Evolutionary conservation across 1,140 invertebrate species (phyloP).

Genomic region (Linepithema humile): DNA sequence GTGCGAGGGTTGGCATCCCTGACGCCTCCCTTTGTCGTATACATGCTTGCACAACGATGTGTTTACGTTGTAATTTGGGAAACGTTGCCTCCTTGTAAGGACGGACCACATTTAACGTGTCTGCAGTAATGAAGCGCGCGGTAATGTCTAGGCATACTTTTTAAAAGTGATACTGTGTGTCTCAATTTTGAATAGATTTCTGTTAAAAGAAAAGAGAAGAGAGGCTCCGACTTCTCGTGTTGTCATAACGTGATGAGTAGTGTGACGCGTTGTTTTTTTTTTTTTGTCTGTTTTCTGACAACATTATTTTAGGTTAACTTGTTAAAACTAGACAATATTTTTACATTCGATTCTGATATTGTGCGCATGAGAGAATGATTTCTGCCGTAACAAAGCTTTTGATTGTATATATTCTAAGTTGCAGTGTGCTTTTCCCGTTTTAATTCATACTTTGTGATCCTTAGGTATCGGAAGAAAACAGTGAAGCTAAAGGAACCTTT

Average conservation of each 20-base stretch:
- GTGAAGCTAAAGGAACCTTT: conserved; percentile 72
- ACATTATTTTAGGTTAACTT: conserved; percentile 56
- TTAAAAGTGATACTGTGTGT: too few relatives aligned
- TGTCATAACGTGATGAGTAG: not conserved
- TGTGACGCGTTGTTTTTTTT: not conserved
- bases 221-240: not conserved
- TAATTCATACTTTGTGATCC: conserved; percentile 60
- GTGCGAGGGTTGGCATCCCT: conserved; percentile 44
- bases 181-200: too few relatives aligned
- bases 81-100: conserved; percentile 24
- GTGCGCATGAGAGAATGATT: not conserved
- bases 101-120: not conserved
- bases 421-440: not conserved
- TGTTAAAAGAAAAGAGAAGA: too few relatives aligned
- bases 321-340: conserved; percentile 20
- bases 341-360: not conserved
- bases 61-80: conserved; percentile 60
- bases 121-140: conserved; percentile 72
- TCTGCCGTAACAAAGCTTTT: not conserved
- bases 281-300: not conserved
- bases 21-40: not conserved
- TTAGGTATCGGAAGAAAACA: conserved; percentile 74
- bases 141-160: conserved; percentile 54
- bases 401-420: not conserved
- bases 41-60: conserved; percentile 46